Base-by-base conservation (phyloP, 1,140 invertebrate species). In the Caenorhabditis briggsae region DNA sequence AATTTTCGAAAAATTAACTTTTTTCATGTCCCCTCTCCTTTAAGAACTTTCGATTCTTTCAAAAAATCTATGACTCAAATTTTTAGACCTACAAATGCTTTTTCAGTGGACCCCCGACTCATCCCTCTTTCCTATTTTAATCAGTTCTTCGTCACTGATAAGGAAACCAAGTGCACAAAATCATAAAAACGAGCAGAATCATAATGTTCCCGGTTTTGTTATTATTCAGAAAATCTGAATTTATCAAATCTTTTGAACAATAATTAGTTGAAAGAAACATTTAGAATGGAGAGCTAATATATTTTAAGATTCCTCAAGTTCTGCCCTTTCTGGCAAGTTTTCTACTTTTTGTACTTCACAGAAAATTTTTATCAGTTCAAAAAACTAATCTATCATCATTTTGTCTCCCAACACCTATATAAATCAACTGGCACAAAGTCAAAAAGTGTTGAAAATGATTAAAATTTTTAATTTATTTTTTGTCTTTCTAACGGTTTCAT, bases 101-200 rank as follows among this genome's bases (percentile, higher is more conserved):
- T n/a, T 61, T 11, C 43, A 14, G 14, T 9, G 11, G 33, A 64
- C 18, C 5, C 41, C 41, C 64, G 33, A 70, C 43, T 70, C 33
- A 70, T 70, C 64, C 46, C 43, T 43, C 43, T 70, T 70, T 46
- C 11, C 5, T 46, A 2, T 70, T 70, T 16, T 70, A 43, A 43
- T 70, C 33, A 70, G 20, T 33, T 5, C 18, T 43, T 70, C 20
- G 11, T 70, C 33, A 70, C 12, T 70, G 64, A 70, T 70, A 70
- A 70, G 33, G 33, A 70, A 1, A 14, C 5, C 7, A 46, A 46
- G 9, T 25, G 64, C 64, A 70, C 64, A 70, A 9, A 43, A 18
- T 70, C 64, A 70, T 12, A 70, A 70, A 16, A 43, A 46, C 43
- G 64, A 70, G 20, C 64, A 70, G 59, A 61, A 14, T 58, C 16